Percentiles rank a stretch among this genome's conserved stretches.
Evolutionary conservation across 2,797 vertebrate genomes (phyloP).

Genomic region (Discoglossus pictus): DNA sequence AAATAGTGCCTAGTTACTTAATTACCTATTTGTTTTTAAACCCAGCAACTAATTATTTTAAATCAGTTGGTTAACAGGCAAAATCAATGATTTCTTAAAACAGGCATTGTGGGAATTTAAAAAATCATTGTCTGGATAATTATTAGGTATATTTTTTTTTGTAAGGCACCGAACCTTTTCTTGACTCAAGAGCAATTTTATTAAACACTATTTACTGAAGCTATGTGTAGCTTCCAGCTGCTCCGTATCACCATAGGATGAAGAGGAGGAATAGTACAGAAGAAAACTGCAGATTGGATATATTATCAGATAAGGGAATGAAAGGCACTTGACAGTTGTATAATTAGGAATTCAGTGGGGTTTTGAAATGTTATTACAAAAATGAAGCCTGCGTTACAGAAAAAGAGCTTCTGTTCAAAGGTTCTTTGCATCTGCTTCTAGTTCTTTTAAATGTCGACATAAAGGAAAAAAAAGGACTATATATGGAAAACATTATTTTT

Average conservation of each 20-base stretch:
- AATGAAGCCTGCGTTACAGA: neutral
- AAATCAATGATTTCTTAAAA: slow-evolving; percentile 35
- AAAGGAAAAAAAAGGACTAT: slow-evolving; percentile 1
- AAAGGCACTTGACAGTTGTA: slow-evolving; percentile 34
- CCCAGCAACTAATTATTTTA: slow-evolving; percentile 33
- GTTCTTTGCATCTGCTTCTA: slow-evolving; percentile 19
- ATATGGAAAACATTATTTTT: slow-evolving; percentile 15
- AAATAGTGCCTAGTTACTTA: slow-evolving; percentile 23
- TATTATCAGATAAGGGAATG: slow-evolving; percentile 32
- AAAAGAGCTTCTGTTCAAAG: slow-evolving; percentile 19
- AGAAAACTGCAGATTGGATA: slow-evolving; percentile 10
- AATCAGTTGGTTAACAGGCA: slow-evolving; percentile 37
- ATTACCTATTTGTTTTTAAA: slow-evolving; percentile 45
- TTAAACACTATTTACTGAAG: slow-evolving; percentile 3
- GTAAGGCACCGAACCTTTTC: neutral
- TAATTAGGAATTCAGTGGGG: slow-evolving; percentile 42
- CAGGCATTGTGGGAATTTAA: slow-evolving; percentile 4
- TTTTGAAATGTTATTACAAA: slow-evolving; percentile 26
- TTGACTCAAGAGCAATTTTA: neutral
- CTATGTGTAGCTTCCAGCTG: neutral
- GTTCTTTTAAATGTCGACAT: slow-evolving; percentile 32
- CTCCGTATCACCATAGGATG: slow-evolving; percentile 4
- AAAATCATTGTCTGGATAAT: slow-evolving; percentile 3
- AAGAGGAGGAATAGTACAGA: neutral
- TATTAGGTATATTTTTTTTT: neutral